Conservation (phyloP, 2,888 invertebrate species). For the Horisme vitalbata region DNA sequence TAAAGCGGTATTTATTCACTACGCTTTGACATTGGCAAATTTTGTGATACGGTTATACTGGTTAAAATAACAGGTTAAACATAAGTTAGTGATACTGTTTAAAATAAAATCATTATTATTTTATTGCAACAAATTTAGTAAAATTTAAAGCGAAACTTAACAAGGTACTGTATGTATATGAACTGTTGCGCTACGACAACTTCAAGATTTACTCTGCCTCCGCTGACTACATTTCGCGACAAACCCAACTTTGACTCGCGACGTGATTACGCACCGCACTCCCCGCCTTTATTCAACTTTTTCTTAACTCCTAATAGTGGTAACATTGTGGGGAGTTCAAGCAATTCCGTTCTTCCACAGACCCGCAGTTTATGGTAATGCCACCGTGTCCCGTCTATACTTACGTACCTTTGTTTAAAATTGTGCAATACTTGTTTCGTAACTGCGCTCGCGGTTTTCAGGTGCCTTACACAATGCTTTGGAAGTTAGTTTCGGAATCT, state of each 20-base stretch:
- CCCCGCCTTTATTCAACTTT: slow-evolving; percentile 70
- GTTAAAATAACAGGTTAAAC: too few relatives aligned
- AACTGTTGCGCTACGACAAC: slow-evolving; percentile 11
- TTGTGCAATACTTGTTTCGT: slow-evolving; percentile 71
- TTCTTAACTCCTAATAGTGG: slow-evolving; percentile 67
- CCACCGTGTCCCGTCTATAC: slow-evolving; percentile 60
- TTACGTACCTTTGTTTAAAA: slow-evolving; percentile 77
- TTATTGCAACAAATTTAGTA: too few relatives aligned
- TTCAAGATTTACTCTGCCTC: slow-evolving; percentile 1
- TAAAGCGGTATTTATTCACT: too few relatives aligned
- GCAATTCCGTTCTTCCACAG: slow-evolving; percentile 66
- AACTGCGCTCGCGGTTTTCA: slow-evolving; percentile 68
- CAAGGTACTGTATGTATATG: background rate
- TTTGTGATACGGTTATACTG: too few relatives aligned
- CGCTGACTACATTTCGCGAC: slow-evolving; percentile 28
- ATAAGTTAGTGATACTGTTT: too few relatives aligned
- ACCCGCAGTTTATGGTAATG: slow-evolving; percentile 76
- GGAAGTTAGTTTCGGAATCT: slow-evolving; percentile 66
- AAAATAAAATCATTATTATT: too few relatives aligned
- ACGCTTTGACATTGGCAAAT: too few relatives aligned
- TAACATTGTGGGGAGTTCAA: slow-evolving; percentile 75
- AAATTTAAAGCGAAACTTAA: too few relatives aligned
- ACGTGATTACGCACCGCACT: slow-evolving; percentile 62
- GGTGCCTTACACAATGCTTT: slow-evolving; percentile 64
- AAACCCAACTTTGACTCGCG: slow-evolving; percentile 39